Percentiles rank a stretch among this genome's conserved stretches.
phyloP scores from a whole-genome alignment of 2,888 invertebrate genomes.

The Ormyrus labotus region DNA sequence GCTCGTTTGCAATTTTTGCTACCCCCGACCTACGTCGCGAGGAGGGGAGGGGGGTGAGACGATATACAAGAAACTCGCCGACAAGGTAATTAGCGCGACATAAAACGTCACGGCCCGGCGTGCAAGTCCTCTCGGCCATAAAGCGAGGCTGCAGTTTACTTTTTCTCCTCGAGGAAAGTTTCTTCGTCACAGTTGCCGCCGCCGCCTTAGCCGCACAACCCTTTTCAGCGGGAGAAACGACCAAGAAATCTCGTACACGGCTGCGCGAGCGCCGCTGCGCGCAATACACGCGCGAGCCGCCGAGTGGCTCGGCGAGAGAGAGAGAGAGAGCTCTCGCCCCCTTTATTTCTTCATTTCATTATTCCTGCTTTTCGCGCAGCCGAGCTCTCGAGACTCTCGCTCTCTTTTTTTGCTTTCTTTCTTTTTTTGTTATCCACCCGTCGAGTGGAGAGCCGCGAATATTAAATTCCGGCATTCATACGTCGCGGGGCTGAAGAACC shows the following conservation, averaged over 20 bases:
- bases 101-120: conserved; percentile 53
- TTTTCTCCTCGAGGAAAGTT: conserved; percentile 48
- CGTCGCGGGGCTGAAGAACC: conserved; percentile 4
- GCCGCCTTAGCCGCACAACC: conserved; percentile 18
- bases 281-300: neutral
- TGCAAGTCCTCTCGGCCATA: conserved; percentile 1
- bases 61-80: conserved; percentile 54
- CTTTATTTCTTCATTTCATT: conserved; percentile 46
- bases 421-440: neutral
- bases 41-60: neutral
- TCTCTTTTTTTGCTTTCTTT: neutral
- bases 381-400: neutral
- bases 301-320: no score
- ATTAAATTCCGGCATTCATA: conserved; percentile 27
- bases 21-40: neutral
- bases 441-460: conserved; percentile 14
- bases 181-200: conserved; percentile 39
- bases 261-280: no score
- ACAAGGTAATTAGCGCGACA: conserved; percentile 57
- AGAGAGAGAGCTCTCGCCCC: neutral
- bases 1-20: conserved; percentile 54
- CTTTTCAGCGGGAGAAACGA: conserved; percentile 37
- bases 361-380: conserved; percentile 41
- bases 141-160: conserved; percentile 32
- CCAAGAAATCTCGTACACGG: conserved; percentile 28